These are phyloP conservation scores for Trypoxylon attenuatum DNA, from an alignment of 2,888 invertebrate species.

Conservation along the genomic window DNA sequence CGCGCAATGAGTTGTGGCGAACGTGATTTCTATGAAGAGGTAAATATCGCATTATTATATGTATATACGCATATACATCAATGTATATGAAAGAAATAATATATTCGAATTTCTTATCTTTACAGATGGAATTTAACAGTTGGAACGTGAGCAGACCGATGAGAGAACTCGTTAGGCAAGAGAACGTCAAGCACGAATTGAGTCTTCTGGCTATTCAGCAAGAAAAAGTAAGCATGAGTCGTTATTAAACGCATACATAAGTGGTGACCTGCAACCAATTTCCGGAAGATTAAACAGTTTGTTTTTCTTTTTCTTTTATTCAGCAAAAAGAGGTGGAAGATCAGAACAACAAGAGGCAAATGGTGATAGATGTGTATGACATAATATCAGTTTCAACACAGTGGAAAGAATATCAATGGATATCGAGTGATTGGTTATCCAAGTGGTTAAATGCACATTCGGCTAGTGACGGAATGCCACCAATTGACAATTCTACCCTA, in stretches of 20 bases:
- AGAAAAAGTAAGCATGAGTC: slow-evolving; percentile 62
- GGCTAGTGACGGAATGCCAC: slow-evolving; percentile 61
- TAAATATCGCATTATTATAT: slow-evolving; percentile 25
- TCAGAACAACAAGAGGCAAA: slow-evolving; percentile 68
- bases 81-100: too few relatives aligned
- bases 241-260: neutral
- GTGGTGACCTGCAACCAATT: neutral
- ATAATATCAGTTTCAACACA: slow-evolving; percentile 54
- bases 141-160: slow-evolving; percentile 69
- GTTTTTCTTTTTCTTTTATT: slow-evolving; percentile 23
- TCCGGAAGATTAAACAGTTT: too few relatives aligned
- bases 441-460: slow-evolving; percentile 74
- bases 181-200: slow-evolving; percentile 68
- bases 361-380: slow-evolving; percentile 68
- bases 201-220: slow-evolving; percentile 68
- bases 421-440: slow-evolving; percentile 76
- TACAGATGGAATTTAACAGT: slow-evolving; percentile 66
- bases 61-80: too few relatives aligned
- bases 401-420: slow-evolving; percentile 73
- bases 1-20: slow-evolving; percentile 70
- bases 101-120: neutral
- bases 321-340: slow-evolving; percentile 70
- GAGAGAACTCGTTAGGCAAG: slow-evolving; percentile 66
- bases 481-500: slow-evolving; percentile 74
- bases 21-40: slow-evolving; percentile 67